Evolutionary conservation across 2,888 invertebrate species (phyloP).

Genomic region (Lithophane socia): DNA sequence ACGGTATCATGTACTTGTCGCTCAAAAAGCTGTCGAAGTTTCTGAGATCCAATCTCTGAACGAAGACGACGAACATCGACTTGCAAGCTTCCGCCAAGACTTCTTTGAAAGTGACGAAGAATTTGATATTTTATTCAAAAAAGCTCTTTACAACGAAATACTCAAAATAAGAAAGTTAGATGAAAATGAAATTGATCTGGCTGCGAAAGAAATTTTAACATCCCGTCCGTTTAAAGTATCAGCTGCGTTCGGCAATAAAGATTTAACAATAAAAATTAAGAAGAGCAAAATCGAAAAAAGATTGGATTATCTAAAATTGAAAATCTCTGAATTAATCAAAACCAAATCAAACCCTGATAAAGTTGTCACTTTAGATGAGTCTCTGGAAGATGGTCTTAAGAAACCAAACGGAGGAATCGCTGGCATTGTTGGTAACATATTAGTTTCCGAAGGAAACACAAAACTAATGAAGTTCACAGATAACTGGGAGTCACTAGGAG

Average conservation of each 20-base stretch:
- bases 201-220: constrained; percentile 27
- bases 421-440: constrained; percentile 48
- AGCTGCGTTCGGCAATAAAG: constrained; percentile 51
- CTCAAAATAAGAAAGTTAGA: constrained; percentile 10
- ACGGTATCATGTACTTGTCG: constrained; percentile 54
- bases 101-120: constrained; percentile 39
- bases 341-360: constrained; percentile 5
- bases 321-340: constrained; percentile 26
- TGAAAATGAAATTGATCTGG: constrained; percentile 4
- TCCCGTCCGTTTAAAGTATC: constrained; percentile 51
- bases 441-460: constrained; percentile 31
- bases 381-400: constrained; percentile 24
- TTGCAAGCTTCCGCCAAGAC: constrained; percentile 35
- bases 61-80: constrained; percentile 37
- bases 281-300: constrained; percentile 39
- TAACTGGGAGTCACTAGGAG: constrained; percentile 12
- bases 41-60: constrained; percentile 20
- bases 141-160: constrained; percentile 22
- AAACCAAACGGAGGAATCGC: constrained; percentile 37
- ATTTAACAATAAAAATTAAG: constrained; percentile 9
- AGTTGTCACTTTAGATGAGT: constrained; percentile 38
- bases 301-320: constrained; percentile 26
- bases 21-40: constrained; percentile 39
- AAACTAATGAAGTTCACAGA: constrained; percentile 36
- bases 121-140: constrained; percentile 34